These are phyloP conservation scores for Paramormyrops hopkinsi DNA, from an alignment of 2,797 vertebrate genomes.

Conservation along the genomic window DNA sequence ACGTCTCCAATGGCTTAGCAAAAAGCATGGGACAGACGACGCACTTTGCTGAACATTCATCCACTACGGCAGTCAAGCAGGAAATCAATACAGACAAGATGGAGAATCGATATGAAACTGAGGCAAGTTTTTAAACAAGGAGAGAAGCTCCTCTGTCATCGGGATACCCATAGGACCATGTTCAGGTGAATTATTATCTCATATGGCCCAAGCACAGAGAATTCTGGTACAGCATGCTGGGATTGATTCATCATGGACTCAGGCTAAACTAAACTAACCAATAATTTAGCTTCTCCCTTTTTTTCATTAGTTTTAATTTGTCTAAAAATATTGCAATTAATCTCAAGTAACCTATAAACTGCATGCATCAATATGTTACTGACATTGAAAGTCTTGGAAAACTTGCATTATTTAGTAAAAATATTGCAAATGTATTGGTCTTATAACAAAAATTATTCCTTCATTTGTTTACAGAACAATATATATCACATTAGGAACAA, in stretches of 20 bases:
- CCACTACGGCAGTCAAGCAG: background rate
- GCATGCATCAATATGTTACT: background rate
- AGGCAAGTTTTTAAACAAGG: slow-evolving; percentile 14
- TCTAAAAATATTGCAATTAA: background rate
- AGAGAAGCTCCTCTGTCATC: background rate
- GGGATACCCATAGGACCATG: background rate
- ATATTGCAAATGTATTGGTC: background rate
- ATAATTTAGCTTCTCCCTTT: background rate
- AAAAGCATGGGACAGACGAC: background rate
- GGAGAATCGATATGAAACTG: slow-evolving; percentile 2
- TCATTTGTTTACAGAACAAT: background rate
- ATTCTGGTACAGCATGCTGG: background rate
- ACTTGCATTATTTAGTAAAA: background rate
- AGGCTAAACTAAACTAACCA: background rate
- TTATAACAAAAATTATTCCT: background rate
- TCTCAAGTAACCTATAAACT: background rate
- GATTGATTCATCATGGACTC: background rate
- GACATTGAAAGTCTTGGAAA: background rate
- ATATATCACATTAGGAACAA: background rate
- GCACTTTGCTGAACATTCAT: background rate
- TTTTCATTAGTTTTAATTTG: background rate
- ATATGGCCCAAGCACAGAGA: background rate
- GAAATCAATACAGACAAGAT: slow-evolving; percentile 16
- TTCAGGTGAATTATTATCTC: background rate
- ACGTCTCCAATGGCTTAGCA: background rate